A percentile compares a stretch with the other conserved stretches of the same genome.
Evolutionary conservation across 2,113 vertebrate genomes (phyloP).

Genomic region (Phaethon lepturus): DNA sequence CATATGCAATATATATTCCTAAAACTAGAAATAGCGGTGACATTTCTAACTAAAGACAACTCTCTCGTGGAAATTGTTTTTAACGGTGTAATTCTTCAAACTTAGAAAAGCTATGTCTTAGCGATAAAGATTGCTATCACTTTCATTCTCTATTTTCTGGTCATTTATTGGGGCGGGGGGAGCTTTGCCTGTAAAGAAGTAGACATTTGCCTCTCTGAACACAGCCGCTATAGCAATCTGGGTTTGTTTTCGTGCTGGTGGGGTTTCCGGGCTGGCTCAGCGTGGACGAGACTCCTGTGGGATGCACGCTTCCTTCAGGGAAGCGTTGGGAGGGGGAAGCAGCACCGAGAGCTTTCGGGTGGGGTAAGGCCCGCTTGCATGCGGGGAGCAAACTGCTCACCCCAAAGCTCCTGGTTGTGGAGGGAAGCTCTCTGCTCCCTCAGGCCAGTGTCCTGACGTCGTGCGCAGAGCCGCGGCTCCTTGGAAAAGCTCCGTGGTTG

Average conservation of each 20-base stretch:
- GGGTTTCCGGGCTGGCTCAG: not conserved
- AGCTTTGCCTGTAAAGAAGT: not conserved
- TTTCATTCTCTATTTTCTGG: not conserved
- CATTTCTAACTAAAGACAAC: not conserved
- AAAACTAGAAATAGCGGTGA: not conserved
- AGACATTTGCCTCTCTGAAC: not conserved
- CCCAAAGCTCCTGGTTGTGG: fast-evolving
- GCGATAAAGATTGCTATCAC: not conserved
- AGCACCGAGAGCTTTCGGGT: not conserved
- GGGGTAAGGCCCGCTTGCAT: not conserved
- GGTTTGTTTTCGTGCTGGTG: not conserved
- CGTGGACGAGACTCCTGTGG: too few species aligned
- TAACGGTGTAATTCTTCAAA: not conserved
- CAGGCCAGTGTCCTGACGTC: not conserved
- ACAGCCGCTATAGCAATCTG: not conserved
- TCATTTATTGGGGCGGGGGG: not conserved
- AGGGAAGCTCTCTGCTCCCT: not conserved
- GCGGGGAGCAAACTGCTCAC: not conserved
- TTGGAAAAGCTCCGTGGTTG: not conserved
- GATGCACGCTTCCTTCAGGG: fast-evolving
- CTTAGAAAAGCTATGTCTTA: not conserved
- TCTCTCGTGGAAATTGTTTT: not conserved
- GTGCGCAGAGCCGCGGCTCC: not conserved
- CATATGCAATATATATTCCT: not conserved
- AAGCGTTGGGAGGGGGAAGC: not conserved